phyloP scores from a whole-genome alignment of 2,888 invertebrate species.

The Seladonia tumulorum region DNA sequence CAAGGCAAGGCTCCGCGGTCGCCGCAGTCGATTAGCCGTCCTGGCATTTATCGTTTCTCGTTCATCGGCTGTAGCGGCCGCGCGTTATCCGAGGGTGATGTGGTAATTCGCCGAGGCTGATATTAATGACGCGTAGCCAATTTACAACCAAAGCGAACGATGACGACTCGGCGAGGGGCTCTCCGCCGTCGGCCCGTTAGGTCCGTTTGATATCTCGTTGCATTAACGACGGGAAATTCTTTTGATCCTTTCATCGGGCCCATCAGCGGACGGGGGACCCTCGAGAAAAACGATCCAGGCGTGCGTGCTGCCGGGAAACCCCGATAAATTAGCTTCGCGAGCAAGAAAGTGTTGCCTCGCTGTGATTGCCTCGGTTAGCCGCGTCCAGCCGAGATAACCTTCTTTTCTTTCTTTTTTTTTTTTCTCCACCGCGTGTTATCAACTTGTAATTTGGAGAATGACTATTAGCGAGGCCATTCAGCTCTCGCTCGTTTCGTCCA shows the following conservation, averaged over 20 bases:
- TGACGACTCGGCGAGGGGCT: slow-evolving; percentile 34
- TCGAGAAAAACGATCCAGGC: slow-evolving; percentile 15
- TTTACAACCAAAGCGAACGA: slow-evolving; percentile 26
- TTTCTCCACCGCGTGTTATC: slow-evolving; percentile 30
- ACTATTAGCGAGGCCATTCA: slow-evolving; percentile 1
- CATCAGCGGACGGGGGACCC: slow-evolving; percentile 7
- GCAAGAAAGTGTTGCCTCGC: slow-evolving; percentile 40
- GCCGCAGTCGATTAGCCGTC: slow-evolving; percentile 21
- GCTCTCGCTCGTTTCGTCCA: background rate
- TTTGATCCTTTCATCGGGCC: slow-evolving; percentile 36
- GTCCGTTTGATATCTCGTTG: slow-evolving; percentile 35
- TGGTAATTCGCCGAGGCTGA: slow-evolving; percentile 42
- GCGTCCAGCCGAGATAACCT: slow-evolving; percentile 33
- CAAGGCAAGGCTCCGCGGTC: background rate
- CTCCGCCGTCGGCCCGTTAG: slow-evolving; percentile 31
- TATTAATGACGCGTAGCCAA: slow-evolving; percentile 54
- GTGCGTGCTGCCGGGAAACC: background rate
- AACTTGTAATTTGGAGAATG: slow-evolving; percentile 36
- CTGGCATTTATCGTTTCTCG: slow-evolving; percentile 41
- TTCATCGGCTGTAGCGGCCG: slow-evolving; percentile 25
- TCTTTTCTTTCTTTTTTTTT: background rate
- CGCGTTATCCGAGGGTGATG: slow-evolving; percentile 43
- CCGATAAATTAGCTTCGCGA: slow-evolving; percentile 40
- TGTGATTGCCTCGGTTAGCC: slow-evolving; percentile 40
- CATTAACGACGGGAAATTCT: slow-evolving; percentile 41